phyloP scores from a whole-genome alignment of 2,888 invertebrate genomes.

The Perdita meconis region DNA sequence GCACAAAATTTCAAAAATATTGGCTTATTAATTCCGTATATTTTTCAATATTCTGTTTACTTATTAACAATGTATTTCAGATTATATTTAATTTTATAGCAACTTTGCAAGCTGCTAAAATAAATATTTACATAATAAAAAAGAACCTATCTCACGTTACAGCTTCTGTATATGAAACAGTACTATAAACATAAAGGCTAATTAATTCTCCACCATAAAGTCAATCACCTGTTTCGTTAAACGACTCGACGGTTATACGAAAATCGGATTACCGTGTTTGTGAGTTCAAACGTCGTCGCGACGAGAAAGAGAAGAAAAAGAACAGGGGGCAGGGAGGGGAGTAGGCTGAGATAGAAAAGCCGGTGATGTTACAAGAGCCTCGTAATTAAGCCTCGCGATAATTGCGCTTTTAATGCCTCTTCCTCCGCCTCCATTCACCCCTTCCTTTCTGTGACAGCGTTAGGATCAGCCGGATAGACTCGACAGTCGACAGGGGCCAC shows the following conservation, averaged over 20 bases:
- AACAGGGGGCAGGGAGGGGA: constrained; percentile 15
- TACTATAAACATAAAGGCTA: too few relatives aligned
- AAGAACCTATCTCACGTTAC: too few relatives aligned
- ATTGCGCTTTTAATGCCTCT: constrained; percentile 69
- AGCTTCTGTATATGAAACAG: too few relatives aligned
- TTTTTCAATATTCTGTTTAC: too few relatives aligned
- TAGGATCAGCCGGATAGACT: constrained; percentile 44
- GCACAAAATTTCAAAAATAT: too few relatives aligned
- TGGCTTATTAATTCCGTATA: too few relatives aligned
- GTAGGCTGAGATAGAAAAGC: constrained; percentile 42
- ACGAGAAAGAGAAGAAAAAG: constrained; percentile 27
- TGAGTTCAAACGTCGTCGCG: constrained; percentile 28
- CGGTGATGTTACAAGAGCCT: constrained; percentile 65
- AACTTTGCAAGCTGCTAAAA: too few relatives aligned
- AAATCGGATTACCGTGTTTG: constrained; percentile 49
- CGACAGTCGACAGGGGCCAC: constrained; percentile 16
- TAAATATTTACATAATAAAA: too few relatives aligned
- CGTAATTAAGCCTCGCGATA: constrained; percentile 71
- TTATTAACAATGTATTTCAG: too few relatives aligned
- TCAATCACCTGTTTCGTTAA: constrained; percentile 17
- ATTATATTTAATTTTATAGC: too few relatives aligned
- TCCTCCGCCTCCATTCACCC: constrained; percentile 12
- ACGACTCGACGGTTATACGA: constrained; percentile 26
- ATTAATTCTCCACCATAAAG: neutral
- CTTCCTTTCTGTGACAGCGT: constrained; percentile 33